Evolutionary conservation across 2,113 vertebrate genomes (phyloP).

Genomic region (Forbesichthys papilliferus): DNA sequence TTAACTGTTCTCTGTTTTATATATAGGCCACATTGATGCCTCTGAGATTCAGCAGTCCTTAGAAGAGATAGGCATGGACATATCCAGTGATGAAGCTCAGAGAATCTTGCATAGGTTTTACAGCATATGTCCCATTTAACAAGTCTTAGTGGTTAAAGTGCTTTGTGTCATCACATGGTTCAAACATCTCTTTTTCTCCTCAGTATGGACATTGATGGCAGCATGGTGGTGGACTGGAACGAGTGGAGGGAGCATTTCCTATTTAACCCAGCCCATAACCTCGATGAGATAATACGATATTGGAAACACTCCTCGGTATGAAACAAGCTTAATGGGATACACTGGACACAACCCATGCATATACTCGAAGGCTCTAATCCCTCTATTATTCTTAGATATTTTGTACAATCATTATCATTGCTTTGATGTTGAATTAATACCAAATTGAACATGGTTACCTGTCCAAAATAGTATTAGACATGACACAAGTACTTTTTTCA

Average conservation of each 20-base stretch:
- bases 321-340: not conserved
- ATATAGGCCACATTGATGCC: conserved; percentile 85
- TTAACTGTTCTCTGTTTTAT: conserved; percentile 6
- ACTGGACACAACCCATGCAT: not conserved
- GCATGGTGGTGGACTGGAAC: conserved; percentile 94
- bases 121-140: not conserved
- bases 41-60: conserved; percentile 90
- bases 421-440: too few relatives aligned
- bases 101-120: conserved; percentile 87
- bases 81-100: conserved; percentile 82
- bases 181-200: conserved; percentile 30
- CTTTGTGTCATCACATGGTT: not conserved
- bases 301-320: conserved; percentile 93
- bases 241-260: conserved; percentile 94
- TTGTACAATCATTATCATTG: not conserved
- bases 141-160: not conserved
- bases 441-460: too few relatives aligned
- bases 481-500: too few relatives aligned
- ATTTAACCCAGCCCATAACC: conserved; percentile 86
- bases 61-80: conserved; percentile 81
- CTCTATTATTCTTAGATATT: not conserved
- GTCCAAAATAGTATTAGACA: too few relatives aligned
- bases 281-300: conserved; percentile 88
- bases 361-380: too few relatives aligned
- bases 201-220: conserved; percentile 92